These are phyloP conservation scores for Tricholauxania praeusta DNA, from an alignment of 2,888 invertebrate genomes.

Conservation along the genomic window DNA sequence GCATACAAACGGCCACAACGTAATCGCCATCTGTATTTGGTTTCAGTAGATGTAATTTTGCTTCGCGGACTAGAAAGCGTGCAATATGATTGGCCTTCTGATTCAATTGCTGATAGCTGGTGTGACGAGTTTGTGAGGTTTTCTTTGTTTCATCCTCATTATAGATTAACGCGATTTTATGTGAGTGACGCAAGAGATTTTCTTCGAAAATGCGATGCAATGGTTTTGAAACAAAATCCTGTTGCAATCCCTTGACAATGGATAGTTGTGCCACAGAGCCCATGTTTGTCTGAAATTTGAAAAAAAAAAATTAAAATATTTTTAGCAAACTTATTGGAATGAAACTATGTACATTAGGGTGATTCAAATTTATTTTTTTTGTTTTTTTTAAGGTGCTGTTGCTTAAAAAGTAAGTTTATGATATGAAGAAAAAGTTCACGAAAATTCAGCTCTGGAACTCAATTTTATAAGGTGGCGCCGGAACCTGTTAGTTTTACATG, in stretches of 20 bases:
- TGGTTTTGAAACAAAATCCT: slow-evolving; percentile 70
- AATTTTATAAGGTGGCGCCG: too few species aligned
- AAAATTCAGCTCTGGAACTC: too few species aligned
- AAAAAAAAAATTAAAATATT: not conserved
- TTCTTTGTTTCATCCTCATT: slow-evolving; percentile 48
- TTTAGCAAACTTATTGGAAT: too few species aligned
- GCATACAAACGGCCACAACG: slow-evolving; percentile 83
- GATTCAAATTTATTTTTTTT: too few species aligned
- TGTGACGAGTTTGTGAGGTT: slow-evolving; percentile 51
- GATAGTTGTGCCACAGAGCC: slow-evolving; percentile 82
- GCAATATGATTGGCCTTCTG: slow-evolving; percentile 69
- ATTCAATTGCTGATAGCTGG: slow-evolving; percentile 68
- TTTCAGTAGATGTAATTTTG: slow-evolving; percentile 56
- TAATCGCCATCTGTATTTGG: slow-evolving; percentile 77
- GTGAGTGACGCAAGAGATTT: slow-evolving; percentile 70
- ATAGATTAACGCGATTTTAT: slow-evolving; percentile 75
- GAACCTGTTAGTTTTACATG: too few species aligned
- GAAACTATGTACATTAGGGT: too few species aligned
- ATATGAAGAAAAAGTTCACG: too few species aligned
- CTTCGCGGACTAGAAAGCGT: slow-evolving; percentile 60
- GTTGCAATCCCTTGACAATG: slow-evolving; percentile 74
- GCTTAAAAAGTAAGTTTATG: too few species aligned
- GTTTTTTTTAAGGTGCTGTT: too few species aligned
- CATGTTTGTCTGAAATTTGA: slow-evolving; percentile 69
- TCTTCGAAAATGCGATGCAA: slow-evolving; percentile 73